Base-by-base conservation (phyloP, 2,797 vertebrate species). In the Lithobates sylvaticus region DNA sequence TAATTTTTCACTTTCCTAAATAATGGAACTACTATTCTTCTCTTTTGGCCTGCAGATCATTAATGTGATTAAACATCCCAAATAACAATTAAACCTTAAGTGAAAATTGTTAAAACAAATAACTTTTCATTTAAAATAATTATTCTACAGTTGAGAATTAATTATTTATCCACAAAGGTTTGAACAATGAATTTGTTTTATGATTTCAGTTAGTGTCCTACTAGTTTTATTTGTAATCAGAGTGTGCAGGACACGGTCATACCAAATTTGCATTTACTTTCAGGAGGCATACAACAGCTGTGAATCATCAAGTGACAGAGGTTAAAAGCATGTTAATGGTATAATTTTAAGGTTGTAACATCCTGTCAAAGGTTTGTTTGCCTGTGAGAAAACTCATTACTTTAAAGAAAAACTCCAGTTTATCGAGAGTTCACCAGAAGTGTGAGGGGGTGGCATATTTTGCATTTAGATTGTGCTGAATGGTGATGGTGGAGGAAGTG, bases 61-160 rank as follows among this genome's bases (percentile, higher is more conserved):
- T 83, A 76, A 42, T 82, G 61, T 83, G 73, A 83, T 83, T 83
- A 83, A 83, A 75, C 64, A 76, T 83, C 42, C 23, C 34, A 68
- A 68, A 18, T 44, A 76, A 75, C 58, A 67, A 74, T 83, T 74
- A 83, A 74, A 39, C 58, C 64, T 82, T 42, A 65, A 82, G 42
- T 39, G n/a, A 44, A 34, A 42, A 10, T 34, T 32, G 42, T 68
- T 76, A 83, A 21, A 50, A 68, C 27, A 76, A 65, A 83, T 81
- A 73, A 29, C 50, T 39, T 73, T 72, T 64, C 4, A 73, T 73
- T 73, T 42, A 73, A 61, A 29, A 73, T 9, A 74, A 21, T 13
- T 16, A 18, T 82, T 73, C 18, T 58, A 58, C 21, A 58, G 54
- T 58, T 58, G 10, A 68, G n/a, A 42, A 68, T 18, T 23, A 16